Conservation (phyloP, 2,888 invertebrate genomes). For the Tortrix viridana region DNA sequence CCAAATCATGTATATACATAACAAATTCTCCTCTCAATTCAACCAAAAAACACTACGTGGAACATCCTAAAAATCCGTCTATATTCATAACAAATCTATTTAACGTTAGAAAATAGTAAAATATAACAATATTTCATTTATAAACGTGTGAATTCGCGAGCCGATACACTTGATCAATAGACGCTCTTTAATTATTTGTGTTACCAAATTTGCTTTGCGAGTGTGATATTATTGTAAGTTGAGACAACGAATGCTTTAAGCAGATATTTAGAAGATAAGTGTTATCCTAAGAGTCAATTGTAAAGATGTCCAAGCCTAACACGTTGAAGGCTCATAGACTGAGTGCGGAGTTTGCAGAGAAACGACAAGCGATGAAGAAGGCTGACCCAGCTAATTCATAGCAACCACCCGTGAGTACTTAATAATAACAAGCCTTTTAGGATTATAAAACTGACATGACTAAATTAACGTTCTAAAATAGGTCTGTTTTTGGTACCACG, state of each 20-base stretch:
- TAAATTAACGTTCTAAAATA: conserved; percentile 4
- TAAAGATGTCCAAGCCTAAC: conserved; percentile 77
- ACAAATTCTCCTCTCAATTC: conserved; percentile 70
- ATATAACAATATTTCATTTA: conserved; percentile 38
- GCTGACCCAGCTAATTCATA: conserved; percentile 74
- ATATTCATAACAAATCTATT: conserved; percentile 43
- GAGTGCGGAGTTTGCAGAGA: conserved; percentile 79
- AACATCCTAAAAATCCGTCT: conserved; percentile 77
- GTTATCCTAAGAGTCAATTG: conserved; percentile 52
- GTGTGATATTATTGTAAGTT: conserved; percentile 43
- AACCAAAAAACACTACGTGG: conserved; percentile 64
- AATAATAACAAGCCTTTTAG: background rate
- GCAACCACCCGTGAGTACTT: conserved; percentile 78
- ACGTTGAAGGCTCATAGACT: conserved; percentile 79
- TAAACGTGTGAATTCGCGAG: conserved; percentile 39
- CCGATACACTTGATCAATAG: conserved; percentile 75
- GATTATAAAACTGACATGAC: conserved; percentile 20
- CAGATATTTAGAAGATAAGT: conserved; percentile 51
- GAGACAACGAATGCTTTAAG: conserved; percentile 43
- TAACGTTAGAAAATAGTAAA: conserved; percentile 16
- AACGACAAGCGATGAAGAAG: conserved; percentile 74
- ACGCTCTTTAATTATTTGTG: conserved; percentile 79
- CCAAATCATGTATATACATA: conserved; percentile 77
- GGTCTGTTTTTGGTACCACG: conserved; percentile 25
- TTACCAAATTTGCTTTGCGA: conserved; percentile 61